Conservation (phyloP, 2,113 vertebrate genomes). For the Pseudopipra pipra region DNA sequence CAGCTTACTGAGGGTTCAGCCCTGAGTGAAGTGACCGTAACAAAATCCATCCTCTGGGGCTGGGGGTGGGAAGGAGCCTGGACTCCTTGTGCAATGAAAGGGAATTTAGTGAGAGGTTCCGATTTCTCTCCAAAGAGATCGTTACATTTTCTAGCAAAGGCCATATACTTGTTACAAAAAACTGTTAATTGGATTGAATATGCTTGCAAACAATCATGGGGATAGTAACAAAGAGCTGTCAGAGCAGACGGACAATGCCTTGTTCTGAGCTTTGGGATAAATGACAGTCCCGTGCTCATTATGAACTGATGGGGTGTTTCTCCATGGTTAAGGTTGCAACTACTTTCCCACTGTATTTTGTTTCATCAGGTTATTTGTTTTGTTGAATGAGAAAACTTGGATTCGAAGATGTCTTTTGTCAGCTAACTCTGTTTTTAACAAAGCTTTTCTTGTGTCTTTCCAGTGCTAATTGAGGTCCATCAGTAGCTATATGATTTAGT, state of each 20-base stretch:
- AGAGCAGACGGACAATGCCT: background rate
- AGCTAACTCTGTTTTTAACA: constrained; percentile 44
- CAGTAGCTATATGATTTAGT: constrained; percentile 58
- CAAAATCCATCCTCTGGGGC: background rate
- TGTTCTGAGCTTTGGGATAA: background rate
- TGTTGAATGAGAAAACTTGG: constrained; percentile 9
- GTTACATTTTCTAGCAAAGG: background rate
- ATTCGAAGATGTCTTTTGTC: constrained; percentile 12
- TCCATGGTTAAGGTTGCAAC: background rate
- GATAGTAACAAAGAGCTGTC: constrained; percentile 25
- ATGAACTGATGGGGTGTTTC: background rate
- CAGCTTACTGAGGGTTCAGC: background rate
- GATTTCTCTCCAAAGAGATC: background rate
- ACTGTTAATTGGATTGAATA: constrained; percentile 44
- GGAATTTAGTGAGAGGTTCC: background rate
- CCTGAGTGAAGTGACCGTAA: background rate
- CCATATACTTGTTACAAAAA: constrained; percentile 24
- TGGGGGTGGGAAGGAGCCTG: background rate
- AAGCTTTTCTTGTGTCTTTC: constrained; percentile 41
- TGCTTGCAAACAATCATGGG: constrained; percentile 19
- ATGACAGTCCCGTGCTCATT: constrained; percentile 23
- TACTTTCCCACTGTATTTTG: constrained; percentile 4
- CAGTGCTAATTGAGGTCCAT: constrained; percentile 51
- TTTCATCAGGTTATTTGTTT: constrained; percentile 48
- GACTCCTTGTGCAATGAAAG: background rate